Base-by-base conservation (phyloP, 2,113 vertebrate species). In the Epinephelus fuscoguttatus region DNA sequence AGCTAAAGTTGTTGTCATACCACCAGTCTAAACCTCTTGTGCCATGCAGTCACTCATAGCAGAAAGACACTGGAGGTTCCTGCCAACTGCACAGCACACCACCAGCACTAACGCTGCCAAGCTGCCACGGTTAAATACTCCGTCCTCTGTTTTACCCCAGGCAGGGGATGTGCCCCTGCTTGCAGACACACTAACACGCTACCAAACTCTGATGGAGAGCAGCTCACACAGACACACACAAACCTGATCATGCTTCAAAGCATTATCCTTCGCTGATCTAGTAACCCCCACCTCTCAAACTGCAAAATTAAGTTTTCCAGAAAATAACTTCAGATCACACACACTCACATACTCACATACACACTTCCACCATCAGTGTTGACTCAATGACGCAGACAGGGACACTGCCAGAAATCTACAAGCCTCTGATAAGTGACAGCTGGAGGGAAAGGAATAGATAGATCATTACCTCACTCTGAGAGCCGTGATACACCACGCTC, bases 1-100 rank as follows among this genome's bases (percentile, higher is more conserved):
- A 92, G 86, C 80, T 90, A 69, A 88, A 74, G 67, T 59, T 76
- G 33, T 73, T 82, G 72, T 81, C 73, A 70, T 88, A 70, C 6
- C 55, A 53, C 53, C 55, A 78, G 66, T 59, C 37, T 45, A 72
- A 80, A 78, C 62, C 33, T 76, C 53, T 53, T n/a, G 42, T 76
- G 73, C 61, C 63, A 50, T 70, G 33, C 59, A 91, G 88, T 83
- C 88, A 89, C 37, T 89, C 84, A 80, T 2, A 59, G 60, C 37
- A 63, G 70, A 68, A 52, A 70, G 40, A 14, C 23, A 25, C 18
- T 71, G 8, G 0, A 66, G 23, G 27, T 53, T 59, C 49, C 80
- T 70, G 80, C 72, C 87, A 91, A 76, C 55, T 74, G 15, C 49
- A 53, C 27, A 56, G 45, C 64, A 19, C 56, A 73, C 64, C 27